phyloP scores from a whole-genome alignment of 2,888 invertebrate genomes.

The Tetragonula carbonaria region DNA sequence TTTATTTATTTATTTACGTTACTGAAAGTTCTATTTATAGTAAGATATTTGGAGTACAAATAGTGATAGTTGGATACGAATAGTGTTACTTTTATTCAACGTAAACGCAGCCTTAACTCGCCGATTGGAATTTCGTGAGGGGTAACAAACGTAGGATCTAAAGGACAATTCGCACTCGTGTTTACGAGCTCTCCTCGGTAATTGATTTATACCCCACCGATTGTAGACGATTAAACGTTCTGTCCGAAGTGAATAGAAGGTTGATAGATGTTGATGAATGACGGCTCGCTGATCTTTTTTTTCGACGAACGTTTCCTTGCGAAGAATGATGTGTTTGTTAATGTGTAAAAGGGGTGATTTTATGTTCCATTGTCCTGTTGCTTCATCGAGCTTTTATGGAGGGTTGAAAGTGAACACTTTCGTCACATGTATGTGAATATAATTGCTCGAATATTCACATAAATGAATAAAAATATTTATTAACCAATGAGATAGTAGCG shows the following conservation, averaged over 20 bases:
- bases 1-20: no score
- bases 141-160: neutral
- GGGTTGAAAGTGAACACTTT: neutral
- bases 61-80: no score
- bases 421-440: neutral
- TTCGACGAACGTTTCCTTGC: neutral
- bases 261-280: slow-evolving; percentile 19
- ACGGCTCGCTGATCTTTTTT: neutral
- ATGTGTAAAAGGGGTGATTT: neutral
- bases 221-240: neutral
- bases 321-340: neutral
- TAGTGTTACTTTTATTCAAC: no score
- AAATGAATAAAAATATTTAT: no score
- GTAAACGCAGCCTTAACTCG: no score
- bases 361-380: neutral
- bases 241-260: neutral
- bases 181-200: neutral
- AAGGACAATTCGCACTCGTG: neutral
- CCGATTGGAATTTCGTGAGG: neutral
- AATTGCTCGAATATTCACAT: no score
- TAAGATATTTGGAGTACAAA: no score
- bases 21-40: no score
- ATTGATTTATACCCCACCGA: slow-evolving; percentile 3
- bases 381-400: neutral
- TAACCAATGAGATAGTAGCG: no score